Evolutionary conservation across 2,797 vertebrate genomes (phyloP), one percentile per base, ranked within the genome.

Genomic region (Vipera latastei): DNA sequence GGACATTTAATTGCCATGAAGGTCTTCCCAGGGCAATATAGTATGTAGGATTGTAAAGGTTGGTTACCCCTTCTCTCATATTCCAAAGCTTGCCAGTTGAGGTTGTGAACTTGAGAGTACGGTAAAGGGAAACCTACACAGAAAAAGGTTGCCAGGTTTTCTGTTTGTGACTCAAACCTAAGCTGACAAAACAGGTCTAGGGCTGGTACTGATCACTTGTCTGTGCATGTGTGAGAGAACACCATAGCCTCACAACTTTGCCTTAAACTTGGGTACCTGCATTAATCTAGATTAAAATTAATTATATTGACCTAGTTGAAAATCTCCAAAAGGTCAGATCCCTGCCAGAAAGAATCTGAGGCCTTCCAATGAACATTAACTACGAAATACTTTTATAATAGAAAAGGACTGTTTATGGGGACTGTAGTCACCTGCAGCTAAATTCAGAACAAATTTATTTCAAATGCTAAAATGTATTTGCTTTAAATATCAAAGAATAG

Each of bases 151-250:
- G 69, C 57, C 69, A 85, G 57, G 48, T 22, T 32, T 69, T n/a
- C 9, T 91, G 56, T 53, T 89, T n/a, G 53, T 93, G 92, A 93
- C 69, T 93, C 69, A 91, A 55, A 44, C 11, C 1, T 55, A 48
- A 89, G 32, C 48, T 91, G 51, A 61, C 69, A 91, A 90, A 93
- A 89, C 92, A 91, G 69, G 90, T 93, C 69, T 65, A 25, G 69
- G 32, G 69, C 48, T 91, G 86, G 90, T 89, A 91, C 86, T 13
- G 7, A 18, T 93, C 86, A 93, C 90, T 89, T 91, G 69, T 59
- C 65, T 51, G 18, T 91, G 86, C 86, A 89, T 89, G 86, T 89
- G 86, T 89, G 90, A 63, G 59, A 60, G 48, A 93, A 73, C n/a
- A 57, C 63, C n/a, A 25, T 89, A 32, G 57, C 12, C 92, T 59